Conservation (phyloP, 1,140 invertebrate species). For the Neomicropteryx cornuta region DNA sequence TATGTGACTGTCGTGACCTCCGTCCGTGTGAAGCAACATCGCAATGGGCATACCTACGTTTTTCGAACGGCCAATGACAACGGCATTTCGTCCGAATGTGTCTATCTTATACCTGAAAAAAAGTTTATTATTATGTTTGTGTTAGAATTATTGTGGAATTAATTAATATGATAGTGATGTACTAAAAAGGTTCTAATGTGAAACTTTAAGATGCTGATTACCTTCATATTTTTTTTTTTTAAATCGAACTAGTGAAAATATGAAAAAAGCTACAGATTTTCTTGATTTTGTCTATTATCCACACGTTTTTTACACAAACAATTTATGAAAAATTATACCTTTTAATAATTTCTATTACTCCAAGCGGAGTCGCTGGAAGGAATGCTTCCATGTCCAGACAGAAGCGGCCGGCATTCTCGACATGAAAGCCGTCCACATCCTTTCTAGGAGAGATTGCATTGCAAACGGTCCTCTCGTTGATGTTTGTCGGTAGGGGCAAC, state of each 20-base stretch:
- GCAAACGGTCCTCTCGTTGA: conserved; percentile 64
- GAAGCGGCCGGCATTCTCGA: conserved; percentile 66
- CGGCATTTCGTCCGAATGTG: conserved; percentile 77
- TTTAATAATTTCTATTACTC: conserved; percentile 67
- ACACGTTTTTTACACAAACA: not conserved
- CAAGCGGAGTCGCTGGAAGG: conserved; percentile 77
- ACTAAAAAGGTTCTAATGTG: too few relatives aligned
- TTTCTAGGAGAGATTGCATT: conserved; percentile 70
- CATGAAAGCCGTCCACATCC: conserved; percentile 88
- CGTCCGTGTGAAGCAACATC: conserved; percentile 68
- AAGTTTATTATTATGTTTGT: conserved; percentile 5
- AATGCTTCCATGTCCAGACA: conserved; percentile 64
- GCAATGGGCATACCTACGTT: conserved; percentile 83
- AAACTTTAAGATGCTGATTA: too few relatives aligned
- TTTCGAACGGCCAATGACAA: conserved; percentile 79
- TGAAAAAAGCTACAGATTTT: too few relatives aligned
- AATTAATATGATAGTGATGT: too few relatives aligned
- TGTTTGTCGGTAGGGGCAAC: conserved; percentile 66
- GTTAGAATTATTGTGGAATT: conserved; percentile 1
- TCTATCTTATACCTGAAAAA: conserved; percentile 54
- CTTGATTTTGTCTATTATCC: not conserved
- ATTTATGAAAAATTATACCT: conserved; percentile 21
- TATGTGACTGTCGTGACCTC: conserved; percentile 43
- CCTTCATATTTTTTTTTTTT: not conserved
- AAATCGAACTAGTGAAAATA: not conserved